These are phyloP conservation scores for Sterrhoptilus dennistouni DNA, from an alignment of 2,113 vertebrate genomes.

Conservation along the genomic window DNA sequence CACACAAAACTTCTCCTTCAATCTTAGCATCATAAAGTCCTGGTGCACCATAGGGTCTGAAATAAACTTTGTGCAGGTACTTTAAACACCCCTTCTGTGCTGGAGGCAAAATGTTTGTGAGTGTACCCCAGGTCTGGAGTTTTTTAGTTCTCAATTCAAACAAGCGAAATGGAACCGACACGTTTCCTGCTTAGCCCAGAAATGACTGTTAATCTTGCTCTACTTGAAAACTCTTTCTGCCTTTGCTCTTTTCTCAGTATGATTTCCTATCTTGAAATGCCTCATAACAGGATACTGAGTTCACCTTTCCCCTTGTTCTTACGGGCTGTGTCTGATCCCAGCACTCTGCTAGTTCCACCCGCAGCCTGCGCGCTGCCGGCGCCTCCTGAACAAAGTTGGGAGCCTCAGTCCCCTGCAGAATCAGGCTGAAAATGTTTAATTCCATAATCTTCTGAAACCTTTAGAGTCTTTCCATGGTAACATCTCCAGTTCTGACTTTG, in stretches of 20 bases:
- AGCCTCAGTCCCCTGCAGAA: background rate
- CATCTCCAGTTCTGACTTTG: background rate
- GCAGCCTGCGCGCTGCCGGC: background rate
- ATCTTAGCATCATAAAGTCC: background rate
- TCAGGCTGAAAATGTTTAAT: background rate
- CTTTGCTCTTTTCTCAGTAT: background rate
- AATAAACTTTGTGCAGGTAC: background rate
- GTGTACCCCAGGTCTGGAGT: background rate
- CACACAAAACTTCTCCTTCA: background rate
- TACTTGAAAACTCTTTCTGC: background rate
- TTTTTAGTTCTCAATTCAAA: background rate
- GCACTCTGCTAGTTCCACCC: background rate
- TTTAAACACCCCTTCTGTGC: background rate
- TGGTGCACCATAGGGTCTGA: rapidly evolving
- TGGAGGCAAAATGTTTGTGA: background rate
- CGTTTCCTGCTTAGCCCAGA: background rate
- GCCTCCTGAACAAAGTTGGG: background rate
- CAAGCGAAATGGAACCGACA: background rate
- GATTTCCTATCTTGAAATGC: background rate
- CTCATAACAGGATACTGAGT: background rate
- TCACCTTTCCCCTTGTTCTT: background rate
- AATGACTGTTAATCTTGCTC: background rate
- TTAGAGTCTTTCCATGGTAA: background rate
- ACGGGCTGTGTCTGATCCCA: background rate
- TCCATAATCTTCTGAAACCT: background rate